Base-by-base conservation (phyloP, 2,113 vertebrate species). In the Stegostoma tigrinum region DNA sequence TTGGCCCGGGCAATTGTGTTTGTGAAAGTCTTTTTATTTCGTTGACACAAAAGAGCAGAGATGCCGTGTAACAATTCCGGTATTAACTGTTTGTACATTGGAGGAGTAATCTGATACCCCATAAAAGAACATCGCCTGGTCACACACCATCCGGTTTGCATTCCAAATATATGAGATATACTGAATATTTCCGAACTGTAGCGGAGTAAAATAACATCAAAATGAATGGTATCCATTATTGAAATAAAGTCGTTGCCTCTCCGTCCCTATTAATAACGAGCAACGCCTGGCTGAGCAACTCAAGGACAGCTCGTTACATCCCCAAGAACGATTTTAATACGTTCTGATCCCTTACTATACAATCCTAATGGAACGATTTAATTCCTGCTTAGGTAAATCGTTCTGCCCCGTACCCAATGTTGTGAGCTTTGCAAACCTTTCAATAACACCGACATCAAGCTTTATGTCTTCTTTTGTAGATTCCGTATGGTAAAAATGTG, bases 41-140 rank as follows among this genome's bases (percentile, higher is more conserved):
- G n/a, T 38, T 66, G n/a, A 61, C 64, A 93, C 66, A 64, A 67
- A 38, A 93, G 52, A 64, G 34, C 87, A 61, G 27, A 66, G 61
- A 67, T 93, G 27, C 17, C 27, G 15, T 61, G 14, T 61, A 34
- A 91, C 61, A 93, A 93, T 64, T 67, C 34, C 34, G 21, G 34
- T 38, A 67, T 38, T 38, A 93, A 93, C 89, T 93, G 38, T 66
- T 91, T 91, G 89, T 91, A 91, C 34, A n/a, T 64, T 93, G 38
- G 89, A 93, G 61, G 8, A 66, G 89, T 93, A 66, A 66, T 10
- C 61, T 93, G 89, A 61, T 34, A 5, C 17, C 4, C 89, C 89
- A 38, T 91, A 93, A 93, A 93, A 93, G 15, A 90, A 55, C 87
- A 66, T 38, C 19, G 64, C 61, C 61, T 12, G 12, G 27, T 66